These are phyloP conservation scores for Resseliella maxima DNA, from an alignment of 2,888 invertebrate species.

Conservation along the genomic window DNA sequence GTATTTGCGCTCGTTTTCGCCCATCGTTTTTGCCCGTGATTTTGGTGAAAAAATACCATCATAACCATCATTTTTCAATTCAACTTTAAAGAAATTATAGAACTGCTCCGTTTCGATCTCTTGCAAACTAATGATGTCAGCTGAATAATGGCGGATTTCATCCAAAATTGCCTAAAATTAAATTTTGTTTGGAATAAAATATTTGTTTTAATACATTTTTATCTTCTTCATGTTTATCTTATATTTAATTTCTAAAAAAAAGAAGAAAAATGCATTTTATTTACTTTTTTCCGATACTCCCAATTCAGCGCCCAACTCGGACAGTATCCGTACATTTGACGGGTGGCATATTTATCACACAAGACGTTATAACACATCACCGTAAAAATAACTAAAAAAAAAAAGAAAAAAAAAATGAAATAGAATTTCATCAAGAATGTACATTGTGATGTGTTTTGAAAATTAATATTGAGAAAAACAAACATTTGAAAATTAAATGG, in stretches of 20 bases:
- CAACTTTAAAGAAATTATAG: constrained; percentile 95
- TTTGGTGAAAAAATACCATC: constrained; percentile 98
- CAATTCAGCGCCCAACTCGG: constrained; percentile 99
- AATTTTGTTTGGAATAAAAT: neutral
- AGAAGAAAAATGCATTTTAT: neutral
- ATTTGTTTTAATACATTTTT: no score
- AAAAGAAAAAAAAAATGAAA: neutral
- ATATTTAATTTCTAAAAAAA: constrained; percentile 48
- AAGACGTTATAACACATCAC: constrained; percentile 99
- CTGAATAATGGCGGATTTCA: constrained; percentile 95
- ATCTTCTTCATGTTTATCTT: no score
- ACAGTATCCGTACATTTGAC: constrained; percentile 99
- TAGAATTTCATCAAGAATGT: neutral
- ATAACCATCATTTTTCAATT: constrained; percentile 90
- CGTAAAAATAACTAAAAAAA: constrained; percentile 86
- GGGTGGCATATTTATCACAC: constrained; percentile 98
- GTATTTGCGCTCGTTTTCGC: constrained; percentile 94
- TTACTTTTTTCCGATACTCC: constrained; percentile 95
- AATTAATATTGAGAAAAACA: no score
- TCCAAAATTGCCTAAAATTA: constrained; percentile 80
- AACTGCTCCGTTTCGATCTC: constrained; percentile 99
- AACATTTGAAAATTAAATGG: neutral
- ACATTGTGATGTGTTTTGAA: no score
- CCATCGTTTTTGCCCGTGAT: constrained; percentile 98
- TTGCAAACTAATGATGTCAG: constrained; percentile 95